A percentile compares a stretch with the other conserved stretches of the same genome.
Conservation (phyloP, 2,113 vertebrate species). For the Nipponia nippon region DNA sequence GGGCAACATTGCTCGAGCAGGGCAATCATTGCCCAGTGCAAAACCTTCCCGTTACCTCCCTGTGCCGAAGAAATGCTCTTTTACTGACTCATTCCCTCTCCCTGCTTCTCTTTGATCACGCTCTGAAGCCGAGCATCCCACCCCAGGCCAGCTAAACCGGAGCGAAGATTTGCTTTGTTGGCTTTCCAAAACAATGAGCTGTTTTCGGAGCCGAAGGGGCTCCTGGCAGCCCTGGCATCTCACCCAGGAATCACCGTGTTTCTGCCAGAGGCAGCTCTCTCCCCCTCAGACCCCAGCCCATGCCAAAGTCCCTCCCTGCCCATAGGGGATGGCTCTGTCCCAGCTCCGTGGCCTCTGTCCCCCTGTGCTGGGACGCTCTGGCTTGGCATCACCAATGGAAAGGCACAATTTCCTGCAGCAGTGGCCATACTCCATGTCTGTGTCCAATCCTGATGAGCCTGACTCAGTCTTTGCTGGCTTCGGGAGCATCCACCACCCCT, state of each 20-base stretch:
- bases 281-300: background rate
- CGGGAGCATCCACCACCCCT: background rate
- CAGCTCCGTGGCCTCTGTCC: background rate
- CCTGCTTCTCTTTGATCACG: fast-evolving
- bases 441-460: background rate
- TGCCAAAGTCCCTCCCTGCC: background rate
- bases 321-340: background rate
- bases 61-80: background rate
- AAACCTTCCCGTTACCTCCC: background rate
- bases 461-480: background rate
- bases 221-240: background rate
- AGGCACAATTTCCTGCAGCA: background rate
- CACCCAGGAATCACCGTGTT: fast-evolving
- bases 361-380: background rate
- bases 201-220: background rate
- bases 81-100: background rate
- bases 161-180: background rate
- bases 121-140: background rate
- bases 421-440: background rate
- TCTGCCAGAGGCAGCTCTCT: background rate
- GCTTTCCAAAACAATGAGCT: background rate
- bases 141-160: fast-evolving
- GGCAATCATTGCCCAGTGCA: background rate
- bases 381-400: background rate
- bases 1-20: background rate